phyloP scores from a whole-genome alignment of 1,140 invertebrate genomes.

The Maniola jurtina region DNA sequence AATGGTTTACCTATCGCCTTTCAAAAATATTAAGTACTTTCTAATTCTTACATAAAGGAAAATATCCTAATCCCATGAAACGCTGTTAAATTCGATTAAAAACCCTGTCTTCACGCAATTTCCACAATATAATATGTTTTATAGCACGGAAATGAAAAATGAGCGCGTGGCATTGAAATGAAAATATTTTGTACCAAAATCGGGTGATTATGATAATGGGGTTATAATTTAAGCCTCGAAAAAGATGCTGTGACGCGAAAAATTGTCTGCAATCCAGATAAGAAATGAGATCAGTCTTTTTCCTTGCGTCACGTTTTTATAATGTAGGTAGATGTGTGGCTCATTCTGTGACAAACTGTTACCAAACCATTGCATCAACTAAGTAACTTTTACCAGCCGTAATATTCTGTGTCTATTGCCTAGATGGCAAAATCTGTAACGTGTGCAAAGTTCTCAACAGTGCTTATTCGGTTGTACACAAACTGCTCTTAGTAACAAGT shows the following conservation, averaged over 20 bases:
- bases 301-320: not conserved
- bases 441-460: too few species aligned
- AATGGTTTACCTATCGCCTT: too few species aligned
- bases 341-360: too few species aligned
- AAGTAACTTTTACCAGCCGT: too few species aligned
- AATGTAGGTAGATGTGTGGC: not conserved
- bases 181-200: constrained; percentile 14
- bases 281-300: constrained; percentile 6
- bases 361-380: too few species aligned
- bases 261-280: constrained; percentile 13
- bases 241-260: constrained; percentile 14
- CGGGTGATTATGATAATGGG: constrained; percentile 13
- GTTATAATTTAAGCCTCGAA: constrained; percentile 14
- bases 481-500: too few species aligned
- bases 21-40: too few species aligned
- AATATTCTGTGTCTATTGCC: too few species aligned
- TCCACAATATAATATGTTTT: constrained; percentile 9
- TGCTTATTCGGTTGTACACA: too few species aligned
- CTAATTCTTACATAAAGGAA: not conserved
- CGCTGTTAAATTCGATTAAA: not conserved
- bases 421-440: too few species aligned
- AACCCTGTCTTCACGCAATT: constrained; percentile 3
- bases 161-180: constrained; percentile 13
- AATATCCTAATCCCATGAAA: not conserved
- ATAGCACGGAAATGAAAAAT: constrained; percentile 15